Evolutionary conservation across 1,140 invertebrate species (phyloP).

Genomic region (Mycetomoellerius zeteki): DNA sequence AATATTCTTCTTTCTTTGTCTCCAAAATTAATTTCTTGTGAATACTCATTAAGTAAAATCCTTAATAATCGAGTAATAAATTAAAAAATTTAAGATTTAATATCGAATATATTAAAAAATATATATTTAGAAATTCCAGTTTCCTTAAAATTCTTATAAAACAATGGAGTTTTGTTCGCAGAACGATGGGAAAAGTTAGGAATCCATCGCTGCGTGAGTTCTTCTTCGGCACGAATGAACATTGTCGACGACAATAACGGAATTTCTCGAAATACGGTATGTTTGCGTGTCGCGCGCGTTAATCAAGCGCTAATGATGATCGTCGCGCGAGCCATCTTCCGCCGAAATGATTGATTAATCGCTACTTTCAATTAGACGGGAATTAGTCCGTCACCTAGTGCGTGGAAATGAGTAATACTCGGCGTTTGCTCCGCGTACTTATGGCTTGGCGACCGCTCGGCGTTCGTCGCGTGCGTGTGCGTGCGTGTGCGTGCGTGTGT

Average conservation of each 20-base stretch:
- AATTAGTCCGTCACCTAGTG: constrained; percentile 47
- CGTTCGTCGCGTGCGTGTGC: too few relatives aligned
- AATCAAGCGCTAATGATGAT: not conserved
- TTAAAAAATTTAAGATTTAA: not conserved
- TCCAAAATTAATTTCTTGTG: too few relatives aligned
- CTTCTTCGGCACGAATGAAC: not conserved
- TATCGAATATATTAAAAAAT: not conserved
- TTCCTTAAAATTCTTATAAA: not conserved
- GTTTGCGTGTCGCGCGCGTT: constrained; percentile 10
- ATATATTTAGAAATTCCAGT: not conserved
- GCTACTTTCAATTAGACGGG: constrained; percentile 29
- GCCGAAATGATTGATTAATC: constrained; percentile 41
- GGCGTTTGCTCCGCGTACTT: too few relatives aligned
- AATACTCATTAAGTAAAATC: too few relatives aligned
- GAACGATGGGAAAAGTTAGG: not conserved
- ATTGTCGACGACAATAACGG: not conserved
- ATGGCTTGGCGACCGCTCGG: not conserved
- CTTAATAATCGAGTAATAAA: not conserved
- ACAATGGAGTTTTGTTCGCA: not conserved
- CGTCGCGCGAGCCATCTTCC: not conserved
- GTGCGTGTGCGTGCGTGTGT: not conserved
- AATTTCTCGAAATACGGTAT: constrained; percentile 31
- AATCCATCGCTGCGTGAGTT: not conserved
- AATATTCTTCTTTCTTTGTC: too few relatives aligned
- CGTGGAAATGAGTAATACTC: constrained; percentile 37